phyloP scores from a whole-genome alignment of 2,113 vertebrate species.

The Thamnophis sirtalis region DNA sequence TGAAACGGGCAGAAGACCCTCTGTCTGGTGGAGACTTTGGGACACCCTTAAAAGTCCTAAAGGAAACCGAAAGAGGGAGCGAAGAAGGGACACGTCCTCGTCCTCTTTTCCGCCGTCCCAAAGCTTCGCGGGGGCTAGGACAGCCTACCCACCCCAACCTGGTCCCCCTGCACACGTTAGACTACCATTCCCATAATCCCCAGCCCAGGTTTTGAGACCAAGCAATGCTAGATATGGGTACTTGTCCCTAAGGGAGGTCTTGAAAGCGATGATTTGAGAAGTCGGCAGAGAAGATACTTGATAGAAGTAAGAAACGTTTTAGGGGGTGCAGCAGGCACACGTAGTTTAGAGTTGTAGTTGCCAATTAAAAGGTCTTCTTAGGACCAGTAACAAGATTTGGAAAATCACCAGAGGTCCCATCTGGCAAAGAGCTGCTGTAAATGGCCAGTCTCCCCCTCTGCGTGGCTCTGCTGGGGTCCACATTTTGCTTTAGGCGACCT shows the following conservation, averaged over 20 bases:
- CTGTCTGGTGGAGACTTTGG: neutral
- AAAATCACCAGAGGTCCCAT: neutral
- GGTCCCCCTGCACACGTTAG: neutral
- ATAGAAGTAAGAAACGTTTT: neutral
- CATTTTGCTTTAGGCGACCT: neutral
- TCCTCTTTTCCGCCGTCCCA: neutral
- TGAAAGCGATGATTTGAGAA: neutral
- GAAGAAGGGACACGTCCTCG: too few species aligned
- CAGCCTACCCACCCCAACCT: neutral
- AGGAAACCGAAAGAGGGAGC: neutral
- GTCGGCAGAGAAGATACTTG: neutral
- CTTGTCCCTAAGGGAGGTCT: neutral
- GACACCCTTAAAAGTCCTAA: neutral
- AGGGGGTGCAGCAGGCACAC: neutral
- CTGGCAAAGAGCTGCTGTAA: neutral
- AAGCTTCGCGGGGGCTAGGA: neutral
- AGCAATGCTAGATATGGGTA: neutral
- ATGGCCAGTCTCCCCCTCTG: neutral
- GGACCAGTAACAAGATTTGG: neutral
- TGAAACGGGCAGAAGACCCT: neutral
- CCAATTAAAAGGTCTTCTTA: neutral
- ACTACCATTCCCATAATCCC: neutral
- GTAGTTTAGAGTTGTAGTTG: neutral
- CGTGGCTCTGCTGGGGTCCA: neutral
- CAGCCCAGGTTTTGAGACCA: neutral